phyloP scores from a whole-genome alignment of 2,113 vertebrate genomes.

The Cariama cristata region DNA sequence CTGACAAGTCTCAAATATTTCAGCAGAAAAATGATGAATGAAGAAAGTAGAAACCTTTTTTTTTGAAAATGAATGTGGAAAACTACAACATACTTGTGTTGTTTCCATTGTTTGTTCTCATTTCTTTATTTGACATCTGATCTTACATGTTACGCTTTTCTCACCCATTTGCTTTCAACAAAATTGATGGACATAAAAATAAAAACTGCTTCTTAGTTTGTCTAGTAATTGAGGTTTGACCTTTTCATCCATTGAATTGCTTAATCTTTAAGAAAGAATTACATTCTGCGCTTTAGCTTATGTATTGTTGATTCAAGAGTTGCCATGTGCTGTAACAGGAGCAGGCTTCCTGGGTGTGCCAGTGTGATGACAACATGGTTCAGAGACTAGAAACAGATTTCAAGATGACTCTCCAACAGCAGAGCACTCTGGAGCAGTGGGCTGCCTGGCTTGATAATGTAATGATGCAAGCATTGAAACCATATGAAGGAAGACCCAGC shows the following conservation, averaged over 20 bases:
- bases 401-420: conserved; percentile 88
- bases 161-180: neutral
- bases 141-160: neutral
- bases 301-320: neutral
- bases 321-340: conserved; percentile 74
- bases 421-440: conserved; percentile 88
- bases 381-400: conserved; percentile 86
- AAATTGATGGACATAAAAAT: neutral
- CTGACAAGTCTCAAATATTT: neutral
- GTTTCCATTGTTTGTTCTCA: neutral
- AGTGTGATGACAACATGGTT: conserved; percentile 88
- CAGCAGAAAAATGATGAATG: neutral
- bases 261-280: neutral
- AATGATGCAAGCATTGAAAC: conserved; percentile 84
- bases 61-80: neutral
- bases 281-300: neutral
- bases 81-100: neutral
- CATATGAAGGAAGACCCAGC: conserved; percentile 85
- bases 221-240: neutral
- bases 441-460: conserved; percentile 86
- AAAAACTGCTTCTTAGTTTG: neutral
- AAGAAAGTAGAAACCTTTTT: neutral
- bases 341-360: conserved; percentile 89
- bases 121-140: neutral
- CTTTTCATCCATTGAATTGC: neutral